These are phyloP conservation scores for Copidosoma aretas DNA, from an alignment of 2,888 invertebrate species.

Conservation along the genomic window DNA sequence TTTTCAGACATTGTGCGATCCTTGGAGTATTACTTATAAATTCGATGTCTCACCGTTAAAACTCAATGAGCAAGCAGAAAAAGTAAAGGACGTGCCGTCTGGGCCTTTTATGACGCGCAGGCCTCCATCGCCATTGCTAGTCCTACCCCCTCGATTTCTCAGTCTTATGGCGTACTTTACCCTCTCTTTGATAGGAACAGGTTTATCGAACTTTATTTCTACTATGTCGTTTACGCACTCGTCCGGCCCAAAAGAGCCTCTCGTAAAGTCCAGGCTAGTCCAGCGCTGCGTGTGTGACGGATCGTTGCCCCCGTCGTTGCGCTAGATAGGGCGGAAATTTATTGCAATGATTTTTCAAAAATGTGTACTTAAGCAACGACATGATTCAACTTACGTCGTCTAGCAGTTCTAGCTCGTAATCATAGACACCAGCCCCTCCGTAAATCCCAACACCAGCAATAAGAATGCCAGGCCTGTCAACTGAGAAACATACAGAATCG, in stretches of 20 bases:
- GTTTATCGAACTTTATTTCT: slow-evolving; percentile 89
- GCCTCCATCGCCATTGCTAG: slow-evolving; percentile 94
- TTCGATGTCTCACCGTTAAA: slow-evolving; percentile 74
- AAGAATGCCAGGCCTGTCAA: slow-evolving; percentile 87
- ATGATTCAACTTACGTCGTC: slow-evolving; percentile 70
- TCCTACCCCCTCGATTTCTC: slow-evolving; percentile 89
- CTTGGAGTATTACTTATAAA: background rate
- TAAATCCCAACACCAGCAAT: slow-evolving; percentile 91
- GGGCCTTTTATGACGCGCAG: slow-evolving; percentile 87
- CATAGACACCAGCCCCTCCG: slow-evolving; percentile 86
- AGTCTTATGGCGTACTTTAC: slow-evolving; percentile 87
- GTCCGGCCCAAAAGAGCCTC: slow-evolving; percentile 84
- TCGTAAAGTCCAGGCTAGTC: slow-evolving; percentile 84
- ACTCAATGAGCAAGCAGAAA: slow-evolving; percentile 89
- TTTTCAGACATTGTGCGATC: slow-evolving; percentile 6
- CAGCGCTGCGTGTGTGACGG: slow-evolving; percentile 77
- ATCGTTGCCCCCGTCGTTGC: slow-evolving; percentile 66
- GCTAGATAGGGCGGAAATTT: slow-evolving; percentile 49
- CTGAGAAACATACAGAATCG: slow-evolving; percentile 93
- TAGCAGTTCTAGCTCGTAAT: slow-evolving; percentile 88
- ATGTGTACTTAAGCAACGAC: slow-evolving; percentile 8
- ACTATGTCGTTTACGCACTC: slow-evolving; percentile 88
- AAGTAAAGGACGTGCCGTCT: slow-evolving; percentile 90
- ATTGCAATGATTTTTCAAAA: slow-evolving; percentile 7
- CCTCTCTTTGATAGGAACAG: slow-evolving; percentile 87